phyloP scores from a whole-genome alignment of 2,888 invertebrate species.

The Hoplodrina blanda region DNA sequence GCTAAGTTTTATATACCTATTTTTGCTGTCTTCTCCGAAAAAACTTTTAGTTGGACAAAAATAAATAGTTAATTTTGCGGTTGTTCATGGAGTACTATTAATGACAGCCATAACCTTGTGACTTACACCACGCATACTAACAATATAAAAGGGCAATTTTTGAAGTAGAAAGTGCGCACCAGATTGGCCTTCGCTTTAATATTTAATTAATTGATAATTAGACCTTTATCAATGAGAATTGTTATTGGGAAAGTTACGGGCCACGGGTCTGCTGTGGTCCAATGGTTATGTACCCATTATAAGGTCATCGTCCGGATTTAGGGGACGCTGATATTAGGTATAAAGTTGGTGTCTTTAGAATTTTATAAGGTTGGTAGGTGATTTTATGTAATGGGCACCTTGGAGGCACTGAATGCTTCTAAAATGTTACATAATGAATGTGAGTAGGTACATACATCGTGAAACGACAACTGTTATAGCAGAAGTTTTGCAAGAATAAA shows the following conservation, averaged over 20 bases:
- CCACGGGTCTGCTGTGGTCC: constrained; percentile 34
- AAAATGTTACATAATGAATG: too few species aligned
- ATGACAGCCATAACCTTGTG: constrained; percentile 3
- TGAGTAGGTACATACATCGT: too few species aligned
- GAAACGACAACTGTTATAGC: too few species aligned
- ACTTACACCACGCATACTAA: constrained; percentile 47
- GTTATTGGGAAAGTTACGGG: constrained; percentile 71
- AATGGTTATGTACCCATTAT: constrained; percentile 49
- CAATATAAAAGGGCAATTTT: constrained; percentile 65
- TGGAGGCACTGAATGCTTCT: too few species aligned
- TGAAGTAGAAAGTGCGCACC: constrained; percentile 62
- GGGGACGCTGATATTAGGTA: constrained; percentile 10
- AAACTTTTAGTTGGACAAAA: too few species aligned
- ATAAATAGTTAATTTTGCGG: too few species aligned
- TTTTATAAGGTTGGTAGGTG: constrained; percentile 1
- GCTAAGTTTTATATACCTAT: too few species aligned
- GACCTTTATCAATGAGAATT: constrained; percentile 73
- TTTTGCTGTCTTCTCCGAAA: too few species aligned
- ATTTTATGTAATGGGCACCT: neutral
- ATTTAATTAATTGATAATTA: constrained; percentile 79
- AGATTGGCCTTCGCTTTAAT: constrained; percentile 71
- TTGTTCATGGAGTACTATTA: neutral
- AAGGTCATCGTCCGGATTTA: constrained; percentile 29
- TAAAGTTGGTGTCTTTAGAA: neutral
- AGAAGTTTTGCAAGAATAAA: too few species aligned